Base-by-base conservation (phyloP, 1,140 invertebrate species). In the Eriosoma lanigerum region DNA sequence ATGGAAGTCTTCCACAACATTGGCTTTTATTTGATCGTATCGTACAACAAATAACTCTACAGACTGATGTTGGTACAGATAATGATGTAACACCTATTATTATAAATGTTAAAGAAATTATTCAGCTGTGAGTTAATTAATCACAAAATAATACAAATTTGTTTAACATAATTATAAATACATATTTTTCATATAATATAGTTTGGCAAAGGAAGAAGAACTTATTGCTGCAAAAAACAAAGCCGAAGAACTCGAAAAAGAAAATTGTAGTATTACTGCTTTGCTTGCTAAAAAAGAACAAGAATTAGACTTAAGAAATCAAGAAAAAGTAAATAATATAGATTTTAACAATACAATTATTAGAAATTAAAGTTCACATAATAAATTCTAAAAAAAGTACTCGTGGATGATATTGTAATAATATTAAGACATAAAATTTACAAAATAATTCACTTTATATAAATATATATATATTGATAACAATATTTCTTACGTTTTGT, bases 11-110 rank as follows among this genome's bases (percentile, higher is more conserved):
- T 86, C 92, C 93, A 29, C 94, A 96, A 82, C 93, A 97, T 84
- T 99, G 97, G 96, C 86, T 96, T 32, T 87, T 98, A 44, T 93
- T 98, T 84, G 97, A 98, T 86, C 90, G 96, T 75, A 93, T 98
- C 70, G 90, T 96, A n/a, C 97, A 99, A 85, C 97, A 99, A 87
- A 91, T 99, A 48, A 92, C 96, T 29, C 87, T 98, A n/a, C 96
- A 98, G 86, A 87, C 88, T 4, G 91, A 92, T 83, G 88, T 88
- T 76, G 89, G 87, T 44, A 91, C 91, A 83, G 92, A 97, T 86
- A 93, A 93, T 1, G 95, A 98, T 85, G 89, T 93, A 3, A 89
- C 93, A 1, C 92, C 94, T 0, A 88, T 97, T 48, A 90, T 95
- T 76, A 96, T 98, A 52, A 96, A 97, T 85, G 95, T 97, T 1